A percentile compares a stretch with the other conserved stretches of the same genome.
These are phyloP conservation scores for Nymphalis io DNA, from an alignment of 1,140 invertebrate genomes.

Conservation along the genomic window DNA sequence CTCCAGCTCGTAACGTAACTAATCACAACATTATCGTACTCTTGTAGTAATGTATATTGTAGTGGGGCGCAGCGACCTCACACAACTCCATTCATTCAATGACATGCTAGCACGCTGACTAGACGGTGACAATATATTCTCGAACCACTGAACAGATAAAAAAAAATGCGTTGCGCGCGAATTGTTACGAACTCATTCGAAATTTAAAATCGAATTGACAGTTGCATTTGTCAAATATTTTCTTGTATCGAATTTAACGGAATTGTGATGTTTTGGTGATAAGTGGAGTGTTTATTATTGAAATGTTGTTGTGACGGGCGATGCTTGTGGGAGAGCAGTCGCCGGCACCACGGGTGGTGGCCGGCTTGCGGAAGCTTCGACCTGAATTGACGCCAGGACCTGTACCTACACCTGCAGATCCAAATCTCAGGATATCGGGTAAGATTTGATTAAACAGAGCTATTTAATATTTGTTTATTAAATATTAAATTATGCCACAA, in stretches of 20 bases:
- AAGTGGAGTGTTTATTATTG: constrained; percentile 63
- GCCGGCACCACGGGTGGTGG: constrained; percentile 76
- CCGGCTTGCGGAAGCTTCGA: constrained; percentile 72
- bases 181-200: constrained; percentile 72
- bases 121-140: constrained; percentile 40
- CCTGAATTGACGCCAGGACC: constrained; percentile 73
- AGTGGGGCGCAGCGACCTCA: constrained; percentile 59
- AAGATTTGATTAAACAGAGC: background rate
- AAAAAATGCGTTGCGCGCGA: constrained; percentile 59
- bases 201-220: constrained; percentile 68
- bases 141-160: constrained; percentile 40
- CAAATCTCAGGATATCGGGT: constrained; percentile 76
- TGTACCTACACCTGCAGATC: constrained; percentile 67
- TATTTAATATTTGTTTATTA: background rate
- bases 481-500: background rate
- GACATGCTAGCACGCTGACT: constrained; percentile 55
- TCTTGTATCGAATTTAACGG: constrained; percentile 29
- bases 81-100: constrained; percentile 68
- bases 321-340: constrained; percentile 77
- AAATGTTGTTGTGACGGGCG: constrained; percentile 67
- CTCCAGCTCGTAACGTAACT: background rate
- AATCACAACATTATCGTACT: constrained; percentile 29
- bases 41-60: constrained; percentile 49
- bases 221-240: constrained; percentile 47
- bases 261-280: constrained; percentile 45